phyloP scores from a whole-genome alignment of 2,888 invertebrate species.

The Coenonympha glycerion region DNA sequence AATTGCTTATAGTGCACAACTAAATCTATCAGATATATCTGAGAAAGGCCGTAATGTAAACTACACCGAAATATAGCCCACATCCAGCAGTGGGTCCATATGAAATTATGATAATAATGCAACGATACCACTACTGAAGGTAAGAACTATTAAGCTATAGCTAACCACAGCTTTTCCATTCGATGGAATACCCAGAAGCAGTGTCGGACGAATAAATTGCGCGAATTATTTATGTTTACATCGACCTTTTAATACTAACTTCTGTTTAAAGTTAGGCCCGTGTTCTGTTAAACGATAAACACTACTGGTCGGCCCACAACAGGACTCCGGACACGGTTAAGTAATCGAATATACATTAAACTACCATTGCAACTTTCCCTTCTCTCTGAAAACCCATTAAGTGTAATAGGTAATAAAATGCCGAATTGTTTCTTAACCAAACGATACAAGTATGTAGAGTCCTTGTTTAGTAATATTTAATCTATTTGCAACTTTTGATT shows the following conservation, averaged over 20 bases:
- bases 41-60: too few species aligned
- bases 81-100: too few species aligned
- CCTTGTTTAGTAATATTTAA: too few species aligned
- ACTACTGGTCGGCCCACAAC: slow-evolving; percentile 16
- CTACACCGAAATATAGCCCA: too few species aligned
- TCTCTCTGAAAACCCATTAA: slow-evolving; percentile 17
- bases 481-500: background rate
- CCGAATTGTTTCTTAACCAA: slow-evolving; percentile 8
- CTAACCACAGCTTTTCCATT: background rate
- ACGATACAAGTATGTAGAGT: background rate
- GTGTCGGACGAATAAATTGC: background rate
- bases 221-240: slow-evolving; percentile 12
- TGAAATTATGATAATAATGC: too few species aligned
- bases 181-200: background rate
- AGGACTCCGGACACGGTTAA: slow-evolving; percentile 18
- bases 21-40: too few species aligned
- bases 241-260: slow-evolving; percentile 15
- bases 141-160: too few species aligned
- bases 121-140: too few species aligned
- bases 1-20: too few species aligned
- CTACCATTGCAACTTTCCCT: slow-evolving; percentile 23
- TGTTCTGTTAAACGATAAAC: slow-evolving; percentile 12
- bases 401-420: slow-evolving; percentile 1
- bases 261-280: slow-evolving; percentile 13
- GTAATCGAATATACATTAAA: slow-evolving; percentile 21